Conservation (phyloP, 1,140 invertebrate species). For the Pentalonia nigronervosa region DNA sequence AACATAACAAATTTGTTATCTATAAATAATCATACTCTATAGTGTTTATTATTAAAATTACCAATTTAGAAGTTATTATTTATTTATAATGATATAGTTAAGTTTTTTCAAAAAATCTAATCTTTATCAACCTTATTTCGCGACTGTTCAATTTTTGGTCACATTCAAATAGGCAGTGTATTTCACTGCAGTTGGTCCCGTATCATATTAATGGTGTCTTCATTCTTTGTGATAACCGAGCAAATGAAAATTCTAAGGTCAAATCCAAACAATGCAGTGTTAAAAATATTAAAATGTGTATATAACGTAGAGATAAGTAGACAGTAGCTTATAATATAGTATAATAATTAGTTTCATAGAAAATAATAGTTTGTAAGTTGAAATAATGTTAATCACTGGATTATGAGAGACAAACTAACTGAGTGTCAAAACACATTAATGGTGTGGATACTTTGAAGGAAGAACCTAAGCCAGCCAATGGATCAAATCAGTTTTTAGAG, state of each 20-base stretch:
- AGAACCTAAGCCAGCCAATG: slow-evolving; percentile 95
- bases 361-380: background rate
- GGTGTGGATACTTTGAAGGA: slow-evolving; percentile 87
- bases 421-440: slow-evolving; percentile 73
- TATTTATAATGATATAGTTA: background rate
- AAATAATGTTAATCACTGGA: slow-evolving; percentile 70
- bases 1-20: background rate
- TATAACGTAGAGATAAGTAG: background rate
- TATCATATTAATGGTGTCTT: slow-evolving; percentile 96
- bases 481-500: slow-evolving; percentile 77
- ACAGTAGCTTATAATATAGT: background rate
- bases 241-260: slow-evolving; percentile 94
- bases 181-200: slow-evolving; percentile 81
- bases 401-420: slow-evolving; percentile 89
- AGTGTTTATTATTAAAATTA: background rate
- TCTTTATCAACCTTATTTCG: slow-evolving; percentile 68
- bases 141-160: slow-evolving; percentile 80
- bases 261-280: slow-evolving; percentile 78
- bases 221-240: slow-evolving; percentile 87
- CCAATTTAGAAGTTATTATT: background rate
- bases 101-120: slow-evolving; percentile 61
- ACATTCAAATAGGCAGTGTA: slow-evolving; percentile 89
- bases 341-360: background rate
- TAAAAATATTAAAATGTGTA: background rate
- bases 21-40: background rate